Conservation (phyloP, 1,140 invertebrate species). For the Triops cancriformis region DNA sequence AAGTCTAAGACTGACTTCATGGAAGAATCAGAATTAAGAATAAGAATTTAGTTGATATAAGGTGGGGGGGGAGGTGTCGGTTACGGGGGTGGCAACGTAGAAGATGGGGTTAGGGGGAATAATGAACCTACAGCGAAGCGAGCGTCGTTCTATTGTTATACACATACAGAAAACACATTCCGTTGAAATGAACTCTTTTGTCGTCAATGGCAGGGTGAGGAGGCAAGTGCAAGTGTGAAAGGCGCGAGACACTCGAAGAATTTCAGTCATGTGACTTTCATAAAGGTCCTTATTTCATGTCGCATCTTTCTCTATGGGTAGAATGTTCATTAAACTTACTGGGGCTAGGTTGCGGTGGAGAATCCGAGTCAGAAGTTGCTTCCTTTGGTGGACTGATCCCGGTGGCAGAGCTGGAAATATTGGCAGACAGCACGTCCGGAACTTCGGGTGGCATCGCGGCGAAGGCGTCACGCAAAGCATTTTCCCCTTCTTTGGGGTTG, state of each 20-base stretch:
- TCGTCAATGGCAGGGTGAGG: not conserved
- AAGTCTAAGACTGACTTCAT: no score
- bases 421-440: not conserved
- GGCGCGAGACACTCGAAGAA: not conserved
- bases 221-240: slow-evolving; percentile 5
- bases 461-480: not conserved
- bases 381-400: not conserved
- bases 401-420: not conserved
- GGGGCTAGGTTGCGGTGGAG: not conserved
- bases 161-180: not conserved
- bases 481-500: not conserved
- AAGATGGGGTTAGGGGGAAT: not conserved
- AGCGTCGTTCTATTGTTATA: not conserved
- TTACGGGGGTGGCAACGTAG: not conserved
- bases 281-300: not conserved
- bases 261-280: not conserved
- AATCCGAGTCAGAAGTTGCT: not conserved
- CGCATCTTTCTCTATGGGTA: not conserved
- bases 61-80: not conserved
- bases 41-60: not conserved
- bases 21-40: no score
- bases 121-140: not conserved
- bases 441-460: not conserved
- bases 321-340: slow-evolving; percentile 14
- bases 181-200: slow-evolving; percentile 6